Evolutionary conservation across 2,888 invertebrate species (phyloP), one percentile per base, ranked within the genome.

Genomic region (Holacanthella duospinosa): DNA sequence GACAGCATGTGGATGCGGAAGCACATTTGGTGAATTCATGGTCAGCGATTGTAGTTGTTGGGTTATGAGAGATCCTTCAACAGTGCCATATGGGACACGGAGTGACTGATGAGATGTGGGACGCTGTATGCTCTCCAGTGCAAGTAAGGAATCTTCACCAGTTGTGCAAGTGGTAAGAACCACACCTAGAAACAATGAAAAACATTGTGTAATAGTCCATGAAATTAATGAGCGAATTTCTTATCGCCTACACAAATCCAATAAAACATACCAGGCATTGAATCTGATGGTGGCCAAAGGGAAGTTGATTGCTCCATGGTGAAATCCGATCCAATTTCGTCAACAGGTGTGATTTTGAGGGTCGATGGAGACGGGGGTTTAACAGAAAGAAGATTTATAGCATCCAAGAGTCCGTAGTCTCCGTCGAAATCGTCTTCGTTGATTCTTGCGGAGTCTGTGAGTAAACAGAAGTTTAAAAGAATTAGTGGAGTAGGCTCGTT

Each of bases 321-420:
- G 61, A 70, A 71, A 36, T 71, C 70, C 25, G 67, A 66, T n/a
- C 64, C 63, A n/a, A 63, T 48, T 28, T 71, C 71, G 21, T 71
- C 71, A n/a, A 66, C 54, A 19, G 68, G 65, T 6, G 64, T 58
- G 21, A 66, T 63, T 58, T 65, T 64, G 4, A 67, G 53, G 1
- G 65, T 67, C 36, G 68, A 64, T 12, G 70, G 67, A 16, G 68
- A 64, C n/a, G 63, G 65, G 1, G 71, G 69, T 28, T 70, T 71
- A 3, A 68, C 63, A n/a, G 73, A 73, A 2, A 73, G 61, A 19
- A 73, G 44, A 59, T 73, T 73, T 43, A 73, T 73, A 53, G 71
- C 73, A 63, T 71, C 70, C 54, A 73, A 58, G 19, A 73, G 56
- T 36, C 73, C 73, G 61, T 68, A 69, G 54, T 73, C 73, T n/a